These are phyloP conservation scores for Apotomis betuletana DNA, from an alignment of 2,888 invertebrate species.

Conservation along the genomic window DNA sequence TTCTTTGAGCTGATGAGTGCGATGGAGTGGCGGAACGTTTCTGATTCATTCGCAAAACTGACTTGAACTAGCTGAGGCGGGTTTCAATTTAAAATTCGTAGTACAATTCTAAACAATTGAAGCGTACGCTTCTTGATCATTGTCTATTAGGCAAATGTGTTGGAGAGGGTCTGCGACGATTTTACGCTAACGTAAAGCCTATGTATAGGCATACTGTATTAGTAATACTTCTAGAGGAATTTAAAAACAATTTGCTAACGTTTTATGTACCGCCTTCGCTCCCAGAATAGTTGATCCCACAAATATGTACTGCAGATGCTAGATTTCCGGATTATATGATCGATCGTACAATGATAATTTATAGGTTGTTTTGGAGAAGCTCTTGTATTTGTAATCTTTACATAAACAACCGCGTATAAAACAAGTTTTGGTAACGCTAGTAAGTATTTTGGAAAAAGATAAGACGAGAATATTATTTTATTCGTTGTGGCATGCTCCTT, in stretches of 20 bases:
- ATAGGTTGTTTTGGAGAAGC: too few relatives aligned
- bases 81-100: slow-evolving; percentile 71
- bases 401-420: not conserved
- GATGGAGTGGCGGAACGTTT: slow-evolving; percentile 27
- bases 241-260: not conserved
- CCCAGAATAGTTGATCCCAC: not conserved
- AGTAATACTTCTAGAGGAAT: not conserved
- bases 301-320: not conserved
- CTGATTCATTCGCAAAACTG: slow-evolving; percentile 52
- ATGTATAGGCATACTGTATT: not conserved
- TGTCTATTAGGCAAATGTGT: slow-evolving; percentile 59
- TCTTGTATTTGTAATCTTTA: too few relatives aligned
- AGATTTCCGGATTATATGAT: not conserved
- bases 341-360: too few relatives aligned
- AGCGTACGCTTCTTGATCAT: slow-evolving; percentile 61
- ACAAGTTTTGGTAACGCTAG: not conserved
- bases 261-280: not conserved
- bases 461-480: not conserved
- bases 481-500: too few relatives aligned
- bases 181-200: not conserved
- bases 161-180: slow-evolving; percentile 26
- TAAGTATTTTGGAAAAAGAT: not conserved
- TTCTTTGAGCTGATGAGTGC: slow-evolving; percentile 36
- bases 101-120: slow-evolving; percentile 76
- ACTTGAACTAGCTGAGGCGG: slow-evolving; percentile 64